Evolutionary conservation across 1,140 invertebrate species (phyloP).

Genomic region (Sinonovacula constricta): DNA sequence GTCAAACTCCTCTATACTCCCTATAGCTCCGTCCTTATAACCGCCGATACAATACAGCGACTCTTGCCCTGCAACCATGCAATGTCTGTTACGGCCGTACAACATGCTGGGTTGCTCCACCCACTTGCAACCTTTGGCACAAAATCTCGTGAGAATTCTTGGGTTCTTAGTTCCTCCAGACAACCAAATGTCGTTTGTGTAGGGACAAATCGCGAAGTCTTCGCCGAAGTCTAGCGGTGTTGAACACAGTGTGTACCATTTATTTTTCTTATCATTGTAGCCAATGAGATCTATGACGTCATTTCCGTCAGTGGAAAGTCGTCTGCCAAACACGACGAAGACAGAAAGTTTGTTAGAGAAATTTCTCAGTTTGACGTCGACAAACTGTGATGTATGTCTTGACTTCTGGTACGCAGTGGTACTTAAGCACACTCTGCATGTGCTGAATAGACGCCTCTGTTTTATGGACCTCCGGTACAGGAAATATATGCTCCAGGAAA

Average conservation of each 20-base stretch:
- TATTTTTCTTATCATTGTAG: conserved; percentile 32
- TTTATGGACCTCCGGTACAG: neutral
- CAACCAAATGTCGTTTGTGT: conserved; percentile 62
- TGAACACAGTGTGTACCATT: conserved; percentile 57
- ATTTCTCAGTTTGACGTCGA: neutral
- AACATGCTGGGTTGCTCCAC: conserved; percentile 55
- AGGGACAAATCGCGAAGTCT: conserved; percentile 58
- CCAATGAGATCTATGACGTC: conserved; percentile 49
- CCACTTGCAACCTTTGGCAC: conserved; percentile 57
- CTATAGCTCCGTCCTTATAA: conserved; percentile 46
- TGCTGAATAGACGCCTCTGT: conserved; percentile 8
- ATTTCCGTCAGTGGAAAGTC: conserved; percentile 35
- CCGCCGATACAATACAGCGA: conserved; percentile 62
- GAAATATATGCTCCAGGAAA: conserved; percentile 21
- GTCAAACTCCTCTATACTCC: conserved; percentile 58
- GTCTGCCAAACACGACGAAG: conserved; percentile 37
- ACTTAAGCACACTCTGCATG: conserved; percentile 28
- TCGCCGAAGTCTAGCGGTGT: conserved; percentile 60
- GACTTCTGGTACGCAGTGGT: conserved; percentile 52
- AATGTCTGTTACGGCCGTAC: conserved; percentile 58
- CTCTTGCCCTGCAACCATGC: conserved; percentile 55
- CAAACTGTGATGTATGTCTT: conserved; percentile 35
- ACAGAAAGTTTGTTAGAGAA: conserved; percentile 2
- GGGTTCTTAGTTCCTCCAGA: conserved; percentile 59
- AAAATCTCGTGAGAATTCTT: conserved; percentile 54